Conservation (phyloP, 2,113 vertebrate genomes). For the Psilopsiagon aurifrons region DNA sequence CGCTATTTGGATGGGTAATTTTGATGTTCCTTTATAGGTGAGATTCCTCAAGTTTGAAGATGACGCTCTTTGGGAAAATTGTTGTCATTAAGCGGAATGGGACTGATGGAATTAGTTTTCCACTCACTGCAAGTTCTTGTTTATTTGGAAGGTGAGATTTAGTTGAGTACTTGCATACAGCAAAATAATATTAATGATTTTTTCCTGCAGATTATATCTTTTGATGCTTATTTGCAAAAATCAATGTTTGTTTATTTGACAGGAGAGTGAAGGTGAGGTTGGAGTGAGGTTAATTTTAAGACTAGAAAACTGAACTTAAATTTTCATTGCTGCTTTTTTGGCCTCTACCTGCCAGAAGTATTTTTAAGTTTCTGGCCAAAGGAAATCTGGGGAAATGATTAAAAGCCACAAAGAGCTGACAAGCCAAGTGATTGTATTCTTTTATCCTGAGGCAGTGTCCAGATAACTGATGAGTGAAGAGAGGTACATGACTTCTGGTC, state of each 20-base stretch:
- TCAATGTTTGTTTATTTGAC: background rate
- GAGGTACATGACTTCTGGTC: background rate
- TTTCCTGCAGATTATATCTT: background rate
- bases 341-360: background rate
- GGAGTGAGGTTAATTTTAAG: background rate
- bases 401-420: background rate
- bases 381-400: background rate
- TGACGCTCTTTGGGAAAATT: constrained; percentile 85
- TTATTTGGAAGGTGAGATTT: constrained; percentile 87
- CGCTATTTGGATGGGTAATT: background rate
- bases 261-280: background rate
- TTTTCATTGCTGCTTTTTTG: background rate
- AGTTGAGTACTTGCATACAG: background rate
- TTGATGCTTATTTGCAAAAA: background rate
- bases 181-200: accelerated
- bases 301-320: background rate
- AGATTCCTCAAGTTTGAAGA: constrained; percentile 55
- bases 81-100: constrained; percentile 86
- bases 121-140: constrained; percentile 82
- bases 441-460: background rate
- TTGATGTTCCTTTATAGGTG: background rate
- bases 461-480: background rate
- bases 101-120: constrained; percentile 84
- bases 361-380: background rate
- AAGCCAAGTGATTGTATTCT: background rate